Evolutionary conservation across 2,888 invertebrate genomes (phyloP).

Genomic region (Busseola fusca): DNA sequence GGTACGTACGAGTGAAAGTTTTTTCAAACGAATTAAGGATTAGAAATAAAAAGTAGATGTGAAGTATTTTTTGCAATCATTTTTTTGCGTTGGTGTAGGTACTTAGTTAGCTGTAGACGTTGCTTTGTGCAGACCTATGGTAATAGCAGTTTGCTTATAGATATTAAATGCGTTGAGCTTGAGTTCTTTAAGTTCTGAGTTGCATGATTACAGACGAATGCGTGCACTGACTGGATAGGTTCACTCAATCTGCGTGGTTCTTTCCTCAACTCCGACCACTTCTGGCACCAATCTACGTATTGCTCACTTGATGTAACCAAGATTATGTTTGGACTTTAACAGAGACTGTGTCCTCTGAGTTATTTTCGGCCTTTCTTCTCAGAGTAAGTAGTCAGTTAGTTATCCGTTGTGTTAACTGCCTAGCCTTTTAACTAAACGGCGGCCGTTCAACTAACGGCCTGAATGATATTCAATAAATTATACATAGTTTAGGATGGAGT

Average conservation of each 20-base stretch:
- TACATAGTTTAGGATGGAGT: too few species aligned
- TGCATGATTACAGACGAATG: not conserved
- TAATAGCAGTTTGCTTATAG: not conserved
- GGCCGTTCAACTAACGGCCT: too few species aligned
- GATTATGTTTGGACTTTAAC: not conserved
- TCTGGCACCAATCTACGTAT: not conserved
- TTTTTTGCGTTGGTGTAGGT: not conserved
- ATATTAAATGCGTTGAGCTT: too few species aligned
- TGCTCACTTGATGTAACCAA: not conserved
- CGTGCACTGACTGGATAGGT: not conserved
- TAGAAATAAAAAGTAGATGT: not conserved
- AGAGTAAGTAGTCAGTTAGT: too few species aligned
- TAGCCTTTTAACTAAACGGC: too few species aligned
- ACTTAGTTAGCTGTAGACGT: not conserved
- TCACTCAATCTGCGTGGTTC: not conserved
- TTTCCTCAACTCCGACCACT: not conserved
- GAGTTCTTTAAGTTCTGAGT: not conserved
- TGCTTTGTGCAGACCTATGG: not conserved
- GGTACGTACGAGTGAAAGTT: constrained; percentile 31
- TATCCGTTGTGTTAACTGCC: too few species aligned
- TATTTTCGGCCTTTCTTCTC: not conserved
- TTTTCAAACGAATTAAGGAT: constrained; percentile 27
- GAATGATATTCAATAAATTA: too few species aligned
- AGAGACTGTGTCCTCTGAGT: not conserved
- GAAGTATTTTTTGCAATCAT: not conserved